Evolutionary conservation across 2,113 vertebrate genomes (phyloP), one percentile per base, ranked within the genome.

Genomic region (Salvator merianae): DNA sequence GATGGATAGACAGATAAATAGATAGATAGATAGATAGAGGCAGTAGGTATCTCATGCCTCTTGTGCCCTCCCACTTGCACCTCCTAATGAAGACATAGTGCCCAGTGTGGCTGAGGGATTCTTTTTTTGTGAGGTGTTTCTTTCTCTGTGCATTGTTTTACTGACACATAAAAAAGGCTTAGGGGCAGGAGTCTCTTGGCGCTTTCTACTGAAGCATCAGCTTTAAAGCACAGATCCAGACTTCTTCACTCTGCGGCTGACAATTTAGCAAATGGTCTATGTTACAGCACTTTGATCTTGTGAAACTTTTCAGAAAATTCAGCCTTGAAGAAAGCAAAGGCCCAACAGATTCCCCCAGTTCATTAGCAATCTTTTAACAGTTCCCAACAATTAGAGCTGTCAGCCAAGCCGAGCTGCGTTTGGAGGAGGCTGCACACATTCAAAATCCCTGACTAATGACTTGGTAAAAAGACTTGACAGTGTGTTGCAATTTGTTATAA

Each of bases 321-420:
- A 92, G 94, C 93, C 94, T 94, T 91, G 93, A 96, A 95, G 94
- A 94, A 91, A 94, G 94, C 93, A 94, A 93, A 88, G 92, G 92
- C 94, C 94, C 91, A 93, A 94, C 95, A 95, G 93, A 97, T 94
- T 73, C 55, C 94, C 89, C 91, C 87, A 95, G 92, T 97, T 98
- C 96, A 97, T 97, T 97, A 98, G 96, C 89, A 94, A 94, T 97
- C 96, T 95, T 96, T 97, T 96, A 96, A 95, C 96, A 91, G 94
- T 90, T 95, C 94, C 92, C 94, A 96, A 97, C 97, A 97, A 97
- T 97, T 97, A 97, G 94, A 94, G 94, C 94, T 95, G 95, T 96
- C 95, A 96, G 94, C 84, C 89, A 10, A 93, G 92, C 83, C 88
- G 79, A 91, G 90, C 94, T 94, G 90, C 34, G 26, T 95, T 93